Evolutionary conservation across 2,888 invertebrate genomes (phyloP), one percentile per base, ranked within the genome.

Genomic region (Muschampia plurimacula): DNA sequence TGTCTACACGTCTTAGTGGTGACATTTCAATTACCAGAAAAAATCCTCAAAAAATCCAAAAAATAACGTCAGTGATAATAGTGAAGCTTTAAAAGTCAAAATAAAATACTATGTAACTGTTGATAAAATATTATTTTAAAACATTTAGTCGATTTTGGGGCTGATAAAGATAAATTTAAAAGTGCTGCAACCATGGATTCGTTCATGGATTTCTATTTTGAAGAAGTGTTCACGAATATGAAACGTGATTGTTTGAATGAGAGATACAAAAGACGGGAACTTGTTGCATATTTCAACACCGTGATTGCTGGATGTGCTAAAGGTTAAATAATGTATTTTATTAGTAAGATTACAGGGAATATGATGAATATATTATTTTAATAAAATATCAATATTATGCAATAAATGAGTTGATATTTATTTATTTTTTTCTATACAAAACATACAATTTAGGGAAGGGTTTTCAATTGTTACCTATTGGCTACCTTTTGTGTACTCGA

Each of bases 201-300:
- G 77, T 95, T 97, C 79, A 96, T 98, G 89, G 96, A 97, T 78
- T 96, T 96, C 84, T 97, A 97, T 90, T 97, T 97, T 82, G 97
- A 97, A 78, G 95, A 96, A 84, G 95, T 97, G 64, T 97, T 98
- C 83, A 92, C 95, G 78, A 95, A 95, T 79, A 91, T 97, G 84
- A 96, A 97, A 68, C 95, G 97, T 10, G 97, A 96, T 87, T 95
- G 96, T 78, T 92, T 98, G 68, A 96, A 96, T 78, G 96, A 96
- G 67, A 95, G 97, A 41, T 95, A 96, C 80, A 97, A 96, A 80
- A 95, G 98, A 49, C 93, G 96, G 49, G 95, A 96, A 81, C 92
- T 97, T 67, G 96, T 97, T 69, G 96, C 97, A 83, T 97, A 97
- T 88, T 96, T 98, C 81, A 97, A 96, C 82, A 96, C 97, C 22